Percentiles rank a stretch among this genome's conserved stretches.
These are phyloP conservation scores for Grammomys surdaster DNA, from an alignment of 2,113 vertebrate species.

Conservation along the genomic window DNA sequence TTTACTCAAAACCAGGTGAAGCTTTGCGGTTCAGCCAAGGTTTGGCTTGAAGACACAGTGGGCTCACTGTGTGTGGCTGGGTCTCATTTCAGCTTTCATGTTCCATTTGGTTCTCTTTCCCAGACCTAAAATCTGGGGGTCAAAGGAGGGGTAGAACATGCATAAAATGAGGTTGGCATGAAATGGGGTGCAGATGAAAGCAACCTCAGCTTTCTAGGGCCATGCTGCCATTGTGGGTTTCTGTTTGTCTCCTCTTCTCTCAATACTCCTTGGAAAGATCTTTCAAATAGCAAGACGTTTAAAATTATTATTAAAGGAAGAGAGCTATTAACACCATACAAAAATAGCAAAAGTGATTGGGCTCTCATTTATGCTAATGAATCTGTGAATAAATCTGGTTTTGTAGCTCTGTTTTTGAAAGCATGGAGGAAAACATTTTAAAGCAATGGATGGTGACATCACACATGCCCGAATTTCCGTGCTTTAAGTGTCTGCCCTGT, in stretches of 20 bases:
- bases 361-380: background rate
- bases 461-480: rapidly evolving
- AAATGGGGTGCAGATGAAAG: slow-evolving; percentile 27
- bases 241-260: background rate
- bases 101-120: slow-evolving; percentile 65
- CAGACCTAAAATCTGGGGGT: slow-evolving; percentile 57
- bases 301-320: background rate
- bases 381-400: background rate
- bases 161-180: background rate
- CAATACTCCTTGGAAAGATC: background rate
- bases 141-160: slow-evolving; percentile 33
- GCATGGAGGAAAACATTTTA: background rate
- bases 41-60: slow-evolving; percentile 73
- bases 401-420: background rate
- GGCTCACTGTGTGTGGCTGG: slow-evolving; percentile 47
- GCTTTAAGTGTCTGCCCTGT: background rate
- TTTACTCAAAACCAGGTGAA: slow-evolving; percentile 83
- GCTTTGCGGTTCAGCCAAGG: slow-evolving; percentile 78
- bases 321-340: background rate
- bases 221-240: rapidly evolving
- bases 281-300: background rate
- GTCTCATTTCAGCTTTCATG: slow-evolving; percentile 30
- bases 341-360: slow-evolving; percentile 6
- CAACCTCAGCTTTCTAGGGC: background rate
- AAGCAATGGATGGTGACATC: background rate